Evolutionary conservation across 2,113 vertebrate genomes (phyloP).

Genomic region (Syrrhaptes paradoxus): DNA sequence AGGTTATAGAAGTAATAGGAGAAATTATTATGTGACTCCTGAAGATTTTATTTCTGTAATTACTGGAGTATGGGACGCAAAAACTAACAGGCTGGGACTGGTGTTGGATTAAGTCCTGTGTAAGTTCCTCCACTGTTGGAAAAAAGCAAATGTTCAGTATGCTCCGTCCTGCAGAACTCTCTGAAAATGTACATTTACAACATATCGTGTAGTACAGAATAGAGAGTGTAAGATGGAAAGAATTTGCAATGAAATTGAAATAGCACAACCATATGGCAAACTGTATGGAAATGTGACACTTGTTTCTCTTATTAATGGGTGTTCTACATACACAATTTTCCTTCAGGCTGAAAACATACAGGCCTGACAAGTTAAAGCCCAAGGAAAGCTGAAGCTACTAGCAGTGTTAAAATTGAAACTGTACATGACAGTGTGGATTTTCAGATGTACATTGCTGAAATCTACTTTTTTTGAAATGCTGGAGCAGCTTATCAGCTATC

Average conservation of each 20-base stretch:
- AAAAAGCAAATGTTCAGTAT: not conserved
- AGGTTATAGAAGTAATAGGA: not conserved
- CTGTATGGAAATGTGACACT: constrained; percentile 39
- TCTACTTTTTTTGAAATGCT: not conserved
- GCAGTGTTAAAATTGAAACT: not conserved
- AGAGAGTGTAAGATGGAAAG: constrained; percentile 42
- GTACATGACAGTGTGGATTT: not conserved
- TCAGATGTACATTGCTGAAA: not conserved
- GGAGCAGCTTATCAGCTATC: not conserved
- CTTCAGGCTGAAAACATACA: constrained; percentile 1
- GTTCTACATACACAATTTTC: not conserved
- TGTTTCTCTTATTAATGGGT: constrained; percentile 33
- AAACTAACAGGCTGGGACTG: not conserved
- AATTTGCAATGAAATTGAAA: constrained; percentile 51
- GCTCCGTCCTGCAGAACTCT: not conserved
- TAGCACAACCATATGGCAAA: constrained; percentile 41
- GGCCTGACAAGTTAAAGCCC: not conserved
- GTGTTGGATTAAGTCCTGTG: not conserved
- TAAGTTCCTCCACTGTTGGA: not conserved
- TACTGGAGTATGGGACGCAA: not conserved
- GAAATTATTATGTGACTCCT: not conserved
- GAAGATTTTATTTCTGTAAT: constrained; percentile 8
- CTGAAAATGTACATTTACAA: constrained; percentile 21
- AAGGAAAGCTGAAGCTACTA: not conserved
- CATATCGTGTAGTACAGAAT: not conserved